phyloP scores from a whole-genome alignment of 2,113 vertebrate genomes.

The Carassius carassius region DNA sequence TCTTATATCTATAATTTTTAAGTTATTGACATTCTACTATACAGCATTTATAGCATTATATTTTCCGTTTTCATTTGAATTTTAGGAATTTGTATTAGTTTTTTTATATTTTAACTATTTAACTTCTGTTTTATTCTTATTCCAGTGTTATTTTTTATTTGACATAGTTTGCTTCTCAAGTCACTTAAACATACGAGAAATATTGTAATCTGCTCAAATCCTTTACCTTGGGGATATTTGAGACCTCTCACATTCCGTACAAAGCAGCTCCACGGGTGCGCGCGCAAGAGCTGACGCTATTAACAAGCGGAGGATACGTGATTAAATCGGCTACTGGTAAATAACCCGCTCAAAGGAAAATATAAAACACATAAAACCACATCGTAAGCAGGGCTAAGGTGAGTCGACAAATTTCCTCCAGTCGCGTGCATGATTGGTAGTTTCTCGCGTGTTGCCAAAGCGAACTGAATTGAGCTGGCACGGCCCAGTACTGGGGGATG shows the following conservation, averaged over 20 bases:
- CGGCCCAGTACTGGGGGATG: constrained; percentile 15
- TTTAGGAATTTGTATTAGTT: no score
- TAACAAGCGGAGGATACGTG: not conserved
- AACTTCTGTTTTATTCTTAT: no score
- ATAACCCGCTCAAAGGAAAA: not conserved
- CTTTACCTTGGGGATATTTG: not conserved
- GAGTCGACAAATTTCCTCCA: not conserved
- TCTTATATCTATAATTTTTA: no score
- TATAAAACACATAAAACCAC: not conserved
- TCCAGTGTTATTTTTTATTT: no score
- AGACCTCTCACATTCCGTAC: constrained; percentile 40
- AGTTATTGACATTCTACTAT: not conserved
- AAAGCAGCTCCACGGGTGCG: not conserved
- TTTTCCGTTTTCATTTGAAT: no score
- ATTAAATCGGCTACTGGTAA: not conserved
- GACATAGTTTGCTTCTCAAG: not conserved
- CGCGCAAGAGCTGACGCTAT: not conserved
- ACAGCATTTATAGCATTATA: not conserved
- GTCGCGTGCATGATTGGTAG: not conserved
- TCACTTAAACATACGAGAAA: not conserved
- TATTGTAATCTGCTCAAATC: not conserved
- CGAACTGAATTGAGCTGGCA: not conserved
- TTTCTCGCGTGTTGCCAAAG: constrained; percentile 20
- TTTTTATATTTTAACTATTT: no score
- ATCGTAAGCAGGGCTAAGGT: not conserved